Evolutionary conservation across 2,888 invertebrate species (phyloP).

Genomic region (Melangyna quadrimaculata): DNA sequence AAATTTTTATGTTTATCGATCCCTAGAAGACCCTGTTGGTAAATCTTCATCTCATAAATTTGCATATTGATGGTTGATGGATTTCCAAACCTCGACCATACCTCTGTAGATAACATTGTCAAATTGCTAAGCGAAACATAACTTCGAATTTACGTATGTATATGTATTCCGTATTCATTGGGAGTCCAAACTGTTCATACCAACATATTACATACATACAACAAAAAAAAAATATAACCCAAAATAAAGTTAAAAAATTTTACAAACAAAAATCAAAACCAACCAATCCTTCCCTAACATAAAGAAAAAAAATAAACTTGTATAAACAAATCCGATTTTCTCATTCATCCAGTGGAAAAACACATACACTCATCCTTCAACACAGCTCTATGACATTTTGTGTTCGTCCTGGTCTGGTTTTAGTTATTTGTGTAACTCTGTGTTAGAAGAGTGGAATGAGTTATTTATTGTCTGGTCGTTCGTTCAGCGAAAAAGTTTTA

Average conservation of each 20-base stretch:
- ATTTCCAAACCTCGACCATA: constrained; percentile 25
- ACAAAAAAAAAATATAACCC: not conserved
- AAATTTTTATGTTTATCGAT: not conserved
- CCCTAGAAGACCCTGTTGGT: not conserved
- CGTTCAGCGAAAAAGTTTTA: constrained; percentile 35
- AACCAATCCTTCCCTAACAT: not conserved
- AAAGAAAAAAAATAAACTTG: constrained; percentile 7
- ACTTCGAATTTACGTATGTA: constrained; percentile 62
- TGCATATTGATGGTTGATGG: constrained; percentile 60
- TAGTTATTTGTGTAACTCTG: constrained; percentile 17
- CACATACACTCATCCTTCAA: constrained; percentile 1
- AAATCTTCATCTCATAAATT: constrained; percentile 59
- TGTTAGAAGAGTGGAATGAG: constrained; percentile 26
- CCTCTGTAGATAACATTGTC: constrained; percentile 54
- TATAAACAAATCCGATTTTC: constrained; percentile 55
- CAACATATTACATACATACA: constrained; percentile 1
- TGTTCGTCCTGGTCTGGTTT: not conserved
- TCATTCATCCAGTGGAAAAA: constrained; percentile 31
- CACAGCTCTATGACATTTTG: not conserved
- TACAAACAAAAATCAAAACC: constrained; percentile 6
- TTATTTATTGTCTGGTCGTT: constrained; percentile 49
- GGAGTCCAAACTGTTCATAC: constrained; percentile 58
- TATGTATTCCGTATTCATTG: constrained; percentile 51
- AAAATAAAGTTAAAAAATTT: not conserved
- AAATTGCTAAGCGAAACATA: constrained; percentile 58